Conservation (phyloP, 1,140 invertebrate genomes). For the Homalodisca vitripennis region DNA sequence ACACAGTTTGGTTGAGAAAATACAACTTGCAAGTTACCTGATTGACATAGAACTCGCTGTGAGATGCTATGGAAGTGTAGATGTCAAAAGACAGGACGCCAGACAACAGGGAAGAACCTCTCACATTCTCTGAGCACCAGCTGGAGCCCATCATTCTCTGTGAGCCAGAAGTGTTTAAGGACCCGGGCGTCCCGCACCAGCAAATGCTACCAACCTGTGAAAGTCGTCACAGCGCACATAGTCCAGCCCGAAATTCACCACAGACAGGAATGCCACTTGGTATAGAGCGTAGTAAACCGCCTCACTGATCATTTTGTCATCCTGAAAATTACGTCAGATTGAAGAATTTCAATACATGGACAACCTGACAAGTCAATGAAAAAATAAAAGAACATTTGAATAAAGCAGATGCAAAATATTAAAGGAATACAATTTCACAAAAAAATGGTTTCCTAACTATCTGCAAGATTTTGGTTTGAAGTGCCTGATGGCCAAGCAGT, state of each 20-base stretch:
- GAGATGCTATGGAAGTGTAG: conserved; percentile 11
- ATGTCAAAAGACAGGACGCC: not conserved
- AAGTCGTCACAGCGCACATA: conserved; percentile 12
- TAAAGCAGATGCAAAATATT: too few species aligned
- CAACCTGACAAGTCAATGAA: too few species aligned
- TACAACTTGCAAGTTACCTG: too few species aligned
- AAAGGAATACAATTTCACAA: too few species aligned
- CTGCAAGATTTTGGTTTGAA: too few species aligned
- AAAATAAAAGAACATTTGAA: too few species aligned
- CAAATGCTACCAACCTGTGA: conserved; percentile 7
- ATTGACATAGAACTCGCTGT: conserved; percentile 1
- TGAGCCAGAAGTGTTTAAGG: conserved; percentile 18
- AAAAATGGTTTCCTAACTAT: too few species aligned
- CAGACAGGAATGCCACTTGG: conserved; percentile 16
- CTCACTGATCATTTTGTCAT: conserved; percentile 1
- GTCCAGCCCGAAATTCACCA: conserved; percentile 9
- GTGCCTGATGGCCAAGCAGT: too few species aligned
- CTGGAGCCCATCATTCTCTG: conserved; percentile 1
- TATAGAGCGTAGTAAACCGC: conserved; percentile 4
- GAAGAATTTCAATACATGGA: too few species aligned
- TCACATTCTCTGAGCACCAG: conserved; percentile 16
- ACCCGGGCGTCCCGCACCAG: not conserved
- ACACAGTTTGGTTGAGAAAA: too few species aligned
- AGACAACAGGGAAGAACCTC: conserved; percentile 3
- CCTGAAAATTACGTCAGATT: too few species aligned